Evolutionary conservation across 2,113 vertebrate genomes (phyloP), one percentile per base, ranked within the genome.

Genomic region (Spea multiplicata): DNA sequence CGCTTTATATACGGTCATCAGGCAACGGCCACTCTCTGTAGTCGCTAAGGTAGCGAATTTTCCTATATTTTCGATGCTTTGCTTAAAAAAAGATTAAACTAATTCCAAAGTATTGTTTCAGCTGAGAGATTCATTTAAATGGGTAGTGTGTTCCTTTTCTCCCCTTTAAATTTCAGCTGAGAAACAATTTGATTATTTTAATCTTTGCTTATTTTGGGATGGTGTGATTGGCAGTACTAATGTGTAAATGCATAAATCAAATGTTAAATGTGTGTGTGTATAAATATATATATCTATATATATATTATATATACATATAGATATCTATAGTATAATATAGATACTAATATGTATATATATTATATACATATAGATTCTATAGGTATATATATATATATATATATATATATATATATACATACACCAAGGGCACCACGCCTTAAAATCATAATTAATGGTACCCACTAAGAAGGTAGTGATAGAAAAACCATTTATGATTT

Each of bases 1-100:
- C 88, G 89, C 88, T 88, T 85, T 59, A 9, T 12, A 12, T 13
- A 13, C 14, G 9, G 5, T 59, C 50, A 8, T 53, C 50, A 59
- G 4, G 9, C 10, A 86, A 85, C 89, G 82, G 86, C 87, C 86
- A 88, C 86, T 88, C 89, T 86, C 90, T 75, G 76, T 84, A 89
- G 90, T 92, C 86, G 88, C 88, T 90, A 92, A 93, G 92, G 92
- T 93, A 93, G 92, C 91, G 86, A 89, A 88, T 88, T 89, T 86
- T 84, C 17, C 64, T 78, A 47, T 71, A 4, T 71, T 77, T 71
- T 62, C 45, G 45, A 69, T 59, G 59, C 8, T 5, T 78, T 71
- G 59, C 47, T 71, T 72, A 45, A 50, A 71, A 59, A 3, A 59
- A 59, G 55, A 59, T 59, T 59, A 59, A 59, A 59, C 14, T 59